Conservation (phyloP, 2,888 invertebrate species). For the Anoplius nigerrimus region DNA sequence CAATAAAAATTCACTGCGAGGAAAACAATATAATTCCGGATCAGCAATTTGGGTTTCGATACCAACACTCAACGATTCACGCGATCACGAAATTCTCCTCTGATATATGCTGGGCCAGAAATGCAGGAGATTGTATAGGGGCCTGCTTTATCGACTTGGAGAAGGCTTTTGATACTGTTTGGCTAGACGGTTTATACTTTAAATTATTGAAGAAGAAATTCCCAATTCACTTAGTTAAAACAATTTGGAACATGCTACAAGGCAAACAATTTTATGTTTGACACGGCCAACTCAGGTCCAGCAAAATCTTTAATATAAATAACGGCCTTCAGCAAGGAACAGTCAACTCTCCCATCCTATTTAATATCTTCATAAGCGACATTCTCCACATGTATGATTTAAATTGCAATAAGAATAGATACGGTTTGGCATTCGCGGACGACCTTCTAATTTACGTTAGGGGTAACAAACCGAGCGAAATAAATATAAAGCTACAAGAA, state of each 20-base stretch:
- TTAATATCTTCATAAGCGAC: constrained; percentile 18
- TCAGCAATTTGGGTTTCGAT: background rate
- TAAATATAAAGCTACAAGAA: background rate
- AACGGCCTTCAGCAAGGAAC: constrained; percentile 43
- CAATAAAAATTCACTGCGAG: constrained; percentile 17
- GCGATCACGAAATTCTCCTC: constrained; percentile 2
- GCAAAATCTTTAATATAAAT: background rate
- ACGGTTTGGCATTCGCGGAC: constrained; percentile 31
- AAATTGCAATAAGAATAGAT: background rate
- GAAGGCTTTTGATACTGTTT: constrained; percentile 17
- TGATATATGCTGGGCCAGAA: background rate
- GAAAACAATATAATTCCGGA: background rate
- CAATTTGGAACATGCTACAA: constrained; percentile 16
- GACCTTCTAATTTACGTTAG: constrained; percentile 26
- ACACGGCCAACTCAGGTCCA: background rate
- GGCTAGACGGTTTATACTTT: background rate
- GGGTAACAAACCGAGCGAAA: background rate
- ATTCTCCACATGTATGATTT: constrained; percentile 6
- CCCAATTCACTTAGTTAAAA: background rate
- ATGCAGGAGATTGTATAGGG: constrained; percentile 32
- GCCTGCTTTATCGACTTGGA: background rate
- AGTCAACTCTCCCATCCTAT: constrained; percentile 29
- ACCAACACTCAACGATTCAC: background rate
- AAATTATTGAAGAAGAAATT: background rate
- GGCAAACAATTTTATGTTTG: constrained; percentile 18